A percentile compares a stretch with the other conserved stretches of the same genome.
Evolutionary conservation across 2,797 vertebrate species (phyloP).

Genomic region (Falco biarmicus): DNA sequence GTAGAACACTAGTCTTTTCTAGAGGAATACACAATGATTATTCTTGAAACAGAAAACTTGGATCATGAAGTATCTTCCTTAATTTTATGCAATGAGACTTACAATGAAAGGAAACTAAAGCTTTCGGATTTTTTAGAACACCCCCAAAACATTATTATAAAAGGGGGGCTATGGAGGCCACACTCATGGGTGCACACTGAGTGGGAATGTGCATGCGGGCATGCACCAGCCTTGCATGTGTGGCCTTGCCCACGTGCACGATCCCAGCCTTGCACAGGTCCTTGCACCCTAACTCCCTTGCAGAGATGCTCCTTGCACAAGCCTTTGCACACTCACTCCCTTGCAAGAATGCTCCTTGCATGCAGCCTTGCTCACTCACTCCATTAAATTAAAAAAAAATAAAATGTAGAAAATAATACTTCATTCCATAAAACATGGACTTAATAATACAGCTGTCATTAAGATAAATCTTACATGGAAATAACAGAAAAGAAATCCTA

Average conservation of each 20-base stretch:
- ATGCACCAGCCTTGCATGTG: accelerated
- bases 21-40: background rate
- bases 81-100: background rate
- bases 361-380: background rate
- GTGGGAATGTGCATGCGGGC: accelerated
- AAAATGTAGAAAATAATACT: background rate
- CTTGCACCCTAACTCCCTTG: background rate
- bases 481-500: background rate
- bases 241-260: background rate
- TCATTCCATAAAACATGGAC: background rate
- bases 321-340: background rate
- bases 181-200: background rate
- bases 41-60: background rate
- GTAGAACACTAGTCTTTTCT: background rate
- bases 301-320: background rate
- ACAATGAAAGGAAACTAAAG: background rate
- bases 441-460: background rate
- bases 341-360: background rate
- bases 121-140: background rate
- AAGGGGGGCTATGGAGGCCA: background rate
- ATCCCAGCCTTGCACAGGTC: background rate
- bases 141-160: background rate
- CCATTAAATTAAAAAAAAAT: background rate
- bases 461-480: background rate
- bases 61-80: background rate